Conservation (phyloP, 2,797 vertebrate genomes). For the Mus caroli region DNA sequence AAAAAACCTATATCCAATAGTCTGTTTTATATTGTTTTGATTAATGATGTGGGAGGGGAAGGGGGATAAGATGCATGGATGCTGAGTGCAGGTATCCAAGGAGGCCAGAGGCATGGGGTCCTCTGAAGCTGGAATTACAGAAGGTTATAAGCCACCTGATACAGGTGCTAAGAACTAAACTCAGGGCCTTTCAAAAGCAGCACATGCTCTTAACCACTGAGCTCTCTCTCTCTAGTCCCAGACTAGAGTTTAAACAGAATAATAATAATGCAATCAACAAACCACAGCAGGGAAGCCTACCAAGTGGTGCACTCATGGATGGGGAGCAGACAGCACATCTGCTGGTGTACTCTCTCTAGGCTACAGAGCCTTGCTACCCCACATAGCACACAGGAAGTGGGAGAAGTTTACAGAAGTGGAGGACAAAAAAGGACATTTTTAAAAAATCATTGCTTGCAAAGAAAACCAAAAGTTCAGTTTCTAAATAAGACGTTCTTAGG, state of each 20-base stretch:
- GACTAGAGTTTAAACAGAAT: constrained; percentile 2
- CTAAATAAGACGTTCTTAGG: constrained; percentile 77
- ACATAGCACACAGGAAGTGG: neutral
- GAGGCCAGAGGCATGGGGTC: neutral
- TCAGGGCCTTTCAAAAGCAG: neutral
- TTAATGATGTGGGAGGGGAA: neutral
- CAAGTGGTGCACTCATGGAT: neutral
- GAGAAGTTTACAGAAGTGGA: constrained; percentile 56
- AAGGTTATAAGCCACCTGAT: neutral
- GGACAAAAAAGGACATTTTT: neutral
- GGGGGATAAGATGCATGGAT: neutral
- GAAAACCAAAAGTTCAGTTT: constrained; percentile 73
- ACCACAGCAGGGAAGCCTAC: neutral
- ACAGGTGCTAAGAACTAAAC: neutral
- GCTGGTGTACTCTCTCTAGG: neutral
- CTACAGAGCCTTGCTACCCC: neutral
- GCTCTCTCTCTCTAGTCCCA: neutral
- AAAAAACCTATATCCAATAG: neutral
- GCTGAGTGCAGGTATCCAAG: neutral
- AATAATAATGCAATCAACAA: neutral
- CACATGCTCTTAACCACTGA: neutral
- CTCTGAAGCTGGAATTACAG: neutral
- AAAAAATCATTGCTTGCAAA: constrained; percentile 63
- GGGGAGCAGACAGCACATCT: neutral
- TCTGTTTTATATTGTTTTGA: neutral